Conservation (phyloP, 2,113 vertebrate species). For the Dicerorhinus sumatrensis region DNA sequence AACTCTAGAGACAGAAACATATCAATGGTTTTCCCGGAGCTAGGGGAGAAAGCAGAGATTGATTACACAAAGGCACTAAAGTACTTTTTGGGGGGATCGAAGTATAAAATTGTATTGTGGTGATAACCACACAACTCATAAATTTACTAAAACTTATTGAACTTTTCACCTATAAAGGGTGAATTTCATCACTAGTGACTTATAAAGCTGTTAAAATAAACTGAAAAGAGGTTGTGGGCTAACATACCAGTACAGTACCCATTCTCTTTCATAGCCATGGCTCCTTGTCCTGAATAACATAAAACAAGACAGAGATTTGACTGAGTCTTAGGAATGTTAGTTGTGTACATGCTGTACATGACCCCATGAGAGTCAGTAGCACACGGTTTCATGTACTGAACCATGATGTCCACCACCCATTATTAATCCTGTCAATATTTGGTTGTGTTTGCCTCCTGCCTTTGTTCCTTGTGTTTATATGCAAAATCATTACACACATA, state of each 20-base stretch:
- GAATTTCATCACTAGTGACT: background rate
- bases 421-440: background rate
- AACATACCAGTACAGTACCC: background rate
- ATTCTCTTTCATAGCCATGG: background rate
- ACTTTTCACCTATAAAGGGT: background rate
- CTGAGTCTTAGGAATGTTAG: background rate
- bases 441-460: background rate
- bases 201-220: background rate
- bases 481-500: background rate
- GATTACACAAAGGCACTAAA: background rate
- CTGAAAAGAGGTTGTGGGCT: background rate
- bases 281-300: background rate
- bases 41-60: background rate
- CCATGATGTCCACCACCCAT: background rate
- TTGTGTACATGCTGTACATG: too few species aligned
- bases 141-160: slow-evolving; percentile 9
- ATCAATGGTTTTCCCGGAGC: background rate
- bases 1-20: background rate
- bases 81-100: background rate
- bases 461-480: background rate
- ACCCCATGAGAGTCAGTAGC: background rate
- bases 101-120: background rate
- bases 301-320: background rate
- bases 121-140: background rate
- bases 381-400: background rate